Conservation (phyloP, 2,113 vertebrate genomes). For the Crotalus viridis region DNA sequence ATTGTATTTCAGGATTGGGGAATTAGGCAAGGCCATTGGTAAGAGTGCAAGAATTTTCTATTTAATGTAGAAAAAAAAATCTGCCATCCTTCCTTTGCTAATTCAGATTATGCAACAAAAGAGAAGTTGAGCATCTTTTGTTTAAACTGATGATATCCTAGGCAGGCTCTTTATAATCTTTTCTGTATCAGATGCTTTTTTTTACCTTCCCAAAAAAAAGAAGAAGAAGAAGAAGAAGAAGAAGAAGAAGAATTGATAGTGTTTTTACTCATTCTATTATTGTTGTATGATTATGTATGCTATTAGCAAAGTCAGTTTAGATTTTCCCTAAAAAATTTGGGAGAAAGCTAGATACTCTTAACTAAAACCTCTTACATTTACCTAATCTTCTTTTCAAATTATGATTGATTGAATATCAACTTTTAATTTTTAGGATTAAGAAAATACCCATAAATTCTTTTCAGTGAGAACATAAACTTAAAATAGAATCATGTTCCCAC, state of each 20-base stretch:
- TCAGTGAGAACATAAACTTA: neutral
- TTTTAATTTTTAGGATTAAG: slow-evolving; percentile 21
- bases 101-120: neutral
- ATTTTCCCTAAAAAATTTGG: neutral
- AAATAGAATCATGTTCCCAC: neutral
- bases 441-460: slow-evolving; percentile 10
- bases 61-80: neutral
- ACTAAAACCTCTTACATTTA: slow-evolving; percentile 7
- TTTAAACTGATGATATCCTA: neutral
- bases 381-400: neutral
- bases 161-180: neutral
- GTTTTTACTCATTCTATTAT: neutral
- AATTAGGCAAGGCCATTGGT: neutral
- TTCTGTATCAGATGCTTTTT: neutral
- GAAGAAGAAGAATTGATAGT: neutral
- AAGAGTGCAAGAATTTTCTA: neutral
- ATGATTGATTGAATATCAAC: neutral
- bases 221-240: neutral
- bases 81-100: neutral
- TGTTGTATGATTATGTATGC: neutral
- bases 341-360: neutral
- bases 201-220: neutral
- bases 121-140: neutral
- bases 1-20: neutral
- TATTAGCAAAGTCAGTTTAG: slow-evolving; percentile 1